Conservation (phyloP, 1,140 invertebrate genomes). For the Megathymus violae region DNA sequence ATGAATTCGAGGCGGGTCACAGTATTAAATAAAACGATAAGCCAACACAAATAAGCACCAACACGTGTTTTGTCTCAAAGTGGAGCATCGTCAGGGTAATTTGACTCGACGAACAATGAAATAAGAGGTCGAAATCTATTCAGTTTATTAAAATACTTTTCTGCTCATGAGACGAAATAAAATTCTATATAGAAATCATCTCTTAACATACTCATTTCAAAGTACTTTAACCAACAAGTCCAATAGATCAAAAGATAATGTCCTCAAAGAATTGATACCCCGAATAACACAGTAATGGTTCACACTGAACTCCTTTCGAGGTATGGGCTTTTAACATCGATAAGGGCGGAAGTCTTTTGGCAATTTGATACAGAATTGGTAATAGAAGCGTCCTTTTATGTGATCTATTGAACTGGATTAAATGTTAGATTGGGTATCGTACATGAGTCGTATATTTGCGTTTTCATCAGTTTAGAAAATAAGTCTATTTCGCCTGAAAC, state of each 20-base stretch:
- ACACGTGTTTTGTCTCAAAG: too few relatives aligned
- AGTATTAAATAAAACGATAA: too few relatives aligned
- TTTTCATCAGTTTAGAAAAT: background rate
- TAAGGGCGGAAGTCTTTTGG: conserved; percentile 32
- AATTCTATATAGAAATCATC: too few relatives aligned
- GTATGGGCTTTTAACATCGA: conserved; percentile 1
- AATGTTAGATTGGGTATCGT: conserved; percentile 20
- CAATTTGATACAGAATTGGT: conserved; percentile 17
- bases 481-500: too few relatives aligned
- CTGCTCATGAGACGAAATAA: too few relatives aligned
- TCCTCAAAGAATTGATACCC: conserved; percentile 2
- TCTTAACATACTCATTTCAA: background rate
- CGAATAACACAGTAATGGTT: conserved; percentile 14
- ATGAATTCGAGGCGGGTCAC: too few relatives aligned
- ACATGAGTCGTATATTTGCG: background rate
- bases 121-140: too few relatives aligned
- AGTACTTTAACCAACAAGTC: background rate
- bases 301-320: background rate
- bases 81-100: too few relatives aligned
- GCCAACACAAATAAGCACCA: too few relatives aligned
- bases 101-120: too few relatives aligned
- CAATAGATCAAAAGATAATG: conserved; percentile 1
- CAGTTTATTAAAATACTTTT: too few relatives aligned
- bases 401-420: conserved; percentile 44
- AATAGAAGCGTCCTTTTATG: conserved; percentile 41